These are phyloP conservation scores for Sebastes matsubarae DNA, from an alignment of 2,797 vertebrate species.

Conservation along the genomic window DNA sequence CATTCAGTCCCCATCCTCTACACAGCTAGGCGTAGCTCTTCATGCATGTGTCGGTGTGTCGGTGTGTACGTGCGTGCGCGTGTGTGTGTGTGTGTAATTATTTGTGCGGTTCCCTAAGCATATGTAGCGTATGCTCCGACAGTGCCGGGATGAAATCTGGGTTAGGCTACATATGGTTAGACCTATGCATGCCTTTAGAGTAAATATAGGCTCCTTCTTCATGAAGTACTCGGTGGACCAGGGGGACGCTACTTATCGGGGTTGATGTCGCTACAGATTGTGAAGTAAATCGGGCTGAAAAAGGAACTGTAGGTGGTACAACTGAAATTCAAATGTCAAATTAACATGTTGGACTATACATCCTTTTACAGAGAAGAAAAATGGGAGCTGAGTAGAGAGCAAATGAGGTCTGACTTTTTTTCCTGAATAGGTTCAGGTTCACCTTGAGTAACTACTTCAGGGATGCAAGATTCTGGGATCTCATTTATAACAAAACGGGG, in stretches of 20 bases:
- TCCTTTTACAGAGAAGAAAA: slow-evolving; percentile 18
- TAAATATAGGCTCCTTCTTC: slow-evolving; percentile 48
- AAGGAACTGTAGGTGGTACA: slow-evolving; percentile 46
- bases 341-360: slow-evolving; percentile 57
- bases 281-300: slow-evolving; percentile 37
- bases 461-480: slow-evolving; percentile 18
- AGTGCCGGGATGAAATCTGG: slow-evolving; percentile 67
- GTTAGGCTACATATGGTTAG: slow-evolving; percentile 69
- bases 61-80: slow-evolving; percentile 14
- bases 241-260: slow-evolving; percentile 46
- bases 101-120: slow-evolving; percentile 67
- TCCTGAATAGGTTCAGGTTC: slow-evolving; percentile 16
- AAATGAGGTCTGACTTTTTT: slow-evolving; percentile 31
- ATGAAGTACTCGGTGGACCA: slow-evolving; percentile 30
- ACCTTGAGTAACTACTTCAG: slow-evolving; percentile 40
- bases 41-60: slow-evolving; percentile 60
- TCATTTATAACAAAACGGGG: not conserved
- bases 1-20: slow-evolving; percentile 85
- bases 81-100: slow-evolving; percentile 56
- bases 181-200: slow-evolving; percentile 42
- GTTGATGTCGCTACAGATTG: slow-evolving; percentile 54
- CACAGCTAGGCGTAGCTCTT: slow-evolving; percentile 76
- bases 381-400: slow-evolving; percentile 11
- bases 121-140: slow-evolving; percentile 60
- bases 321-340: slow-evolving; percentile 69